A percentile compares a stretch with the other conserved stretches of the same genome.
These are phyloP conservation scores for Cinclus cinclus DNA, from an alignment of 2,113 vertebrate species.

Conservation along the genomic window DNA sequence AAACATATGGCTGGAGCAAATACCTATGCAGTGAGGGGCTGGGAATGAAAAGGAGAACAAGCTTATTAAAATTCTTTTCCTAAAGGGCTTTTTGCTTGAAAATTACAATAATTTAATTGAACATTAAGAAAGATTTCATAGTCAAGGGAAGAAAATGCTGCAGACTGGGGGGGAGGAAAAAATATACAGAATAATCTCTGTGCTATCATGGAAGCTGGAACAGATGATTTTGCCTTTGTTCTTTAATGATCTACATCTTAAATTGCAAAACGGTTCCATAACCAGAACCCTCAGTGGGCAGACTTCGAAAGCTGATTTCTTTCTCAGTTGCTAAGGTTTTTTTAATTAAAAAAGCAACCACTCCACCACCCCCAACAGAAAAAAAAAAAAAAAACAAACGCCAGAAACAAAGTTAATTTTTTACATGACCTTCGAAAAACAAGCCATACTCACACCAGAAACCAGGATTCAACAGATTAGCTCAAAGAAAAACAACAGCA, in stretches of 20 bases:
- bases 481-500: neutral
- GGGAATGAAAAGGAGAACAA: conserved; percentile 28
- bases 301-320: neutral
- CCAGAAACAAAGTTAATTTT: neutral
- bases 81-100: neutral
- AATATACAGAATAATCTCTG: neutral
- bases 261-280: conserved; percentile 31
- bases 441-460: neutral
- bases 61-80: neutral
- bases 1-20: conserved; percentile 65
- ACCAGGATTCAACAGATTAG: neutral
- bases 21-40: conserved; percentile 47
- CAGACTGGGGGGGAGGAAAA: neutral
- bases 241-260: conserved; percentile 44
- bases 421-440: neutral
- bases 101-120: conserved; percentile 3
- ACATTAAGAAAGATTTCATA: neutral
- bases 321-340: neutral
- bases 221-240: conserved; percentile 39
- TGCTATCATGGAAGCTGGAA: neutral
- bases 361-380: neutral
- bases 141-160: neutral
- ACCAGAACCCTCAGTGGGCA: neutral
- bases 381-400: neutral
- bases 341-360: neutral